Evolutionary conservation across 2,888 invertebrate species (phyloP).

Genomic region (Bimastos eiseni): DNA sequence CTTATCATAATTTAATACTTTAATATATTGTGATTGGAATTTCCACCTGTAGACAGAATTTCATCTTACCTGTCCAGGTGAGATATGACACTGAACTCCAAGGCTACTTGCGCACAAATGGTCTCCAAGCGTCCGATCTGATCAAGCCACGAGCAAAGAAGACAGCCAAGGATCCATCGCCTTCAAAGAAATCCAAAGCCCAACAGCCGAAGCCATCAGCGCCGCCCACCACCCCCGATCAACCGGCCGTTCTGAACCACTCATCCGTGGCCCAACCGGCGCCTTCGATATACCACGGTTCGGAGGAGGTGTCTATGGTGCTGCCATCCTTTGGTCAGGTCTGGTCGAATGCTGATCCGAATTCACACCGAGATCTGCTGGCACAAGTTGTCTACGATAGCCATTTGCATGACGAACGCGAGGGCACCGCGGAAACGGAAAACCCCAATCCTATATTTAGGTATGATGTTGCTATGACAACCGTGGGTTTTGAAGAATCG

Average conservation of each 20-base stretch:
- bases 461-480: not conserved
- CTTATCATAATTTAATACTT: not conserved
- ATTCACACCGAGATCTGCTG: not conserved
- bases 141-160: slow-evolving; percentile 43
- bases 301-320: not conserved
- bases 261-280: not conserved
- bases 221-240: not conserved
- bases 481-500: no score
- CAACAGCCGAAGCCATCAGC: not conserved
- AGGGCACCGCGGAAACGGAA: not conserved
- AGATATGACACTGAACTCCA: slow-evolving; percentile 45
- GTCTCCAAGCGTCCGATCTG: slow-evolving; percentile 46
- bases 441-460: not conserved
- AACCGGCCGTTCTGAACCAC: not conserved
- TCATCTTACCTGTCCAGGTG: no score
- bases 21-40: not conserved
- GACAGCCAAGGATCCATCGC: not conserved
- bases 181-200: not conserved
- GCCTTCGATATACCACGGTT: not conserved
- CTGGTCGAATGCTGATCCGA: not conserved
- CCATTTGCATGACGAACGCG: slow-evolving; percentile 10
- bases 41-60: not conserved
- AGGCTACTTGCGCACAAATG: slow-evolving; percentile 43
- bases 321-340: slow-evolving; percentile 31
- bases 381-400: slow-evolving; percentile 19